phyloP scores from a whole-genome alignment of 2,797 vertebrate species.

The Cossypha heuglini region DNA sequence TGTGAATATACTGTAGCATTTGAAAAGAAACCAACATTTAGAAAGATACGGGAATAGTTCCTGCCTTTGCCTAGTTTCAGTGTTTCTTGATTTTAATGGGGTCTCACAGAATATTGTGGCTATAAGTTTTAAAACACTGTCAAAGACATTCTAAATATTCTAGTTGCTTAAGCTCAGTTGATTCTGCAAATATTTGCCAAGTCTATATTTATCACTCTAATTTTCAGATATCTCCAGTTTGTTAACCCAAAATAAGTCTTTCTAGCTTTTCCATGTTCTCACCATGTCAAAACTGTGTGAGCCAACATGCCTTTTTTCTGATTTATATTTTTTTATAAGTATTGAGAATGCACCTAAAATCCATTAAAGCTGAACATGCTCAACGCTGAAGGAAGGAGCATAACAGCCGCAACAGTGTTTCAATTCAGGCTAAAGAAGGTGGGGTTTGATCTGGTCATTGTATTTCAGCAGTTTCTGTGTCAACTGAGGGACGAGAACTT shows the following conservation, averaged over 20 bases:
- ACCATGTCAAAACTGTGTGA: not conserved
- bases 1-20: not conserved
- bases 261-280: not conserved
- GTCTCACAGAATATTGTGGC: not conserved
- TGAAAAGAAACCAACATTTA: not conserved
- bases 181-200: not conserved
- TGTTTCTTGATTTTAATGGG: not conserved
- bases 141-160: slow-evolving; percentile 11
- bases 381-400: not conserved
- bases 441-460: not conserved
- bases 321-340: not conserved
- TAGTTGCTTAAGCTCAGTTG: not conserved
- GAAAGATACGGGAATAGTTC: not conserved
- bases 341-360: not conserved
- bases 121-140: not conserved
- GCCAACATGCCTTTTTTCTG: not conserved
- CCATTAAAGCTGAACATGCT: not conserved
- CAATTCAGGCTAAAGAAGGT: not conserved
- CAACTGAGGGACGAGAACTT: not conserved
- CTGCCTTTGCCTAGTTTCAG: not conserved
- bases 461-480: not conserved
- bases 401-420: not conserved
- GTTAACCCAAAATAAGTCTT: slow-evolving; percentile 6
- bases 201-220: not conserved
- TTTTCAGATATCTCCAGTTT: not conserved